Evolutionary conservation across 2,797 vertebrate genomes (phyloP).

Genomic region (Phrynocephalus forsythii): DNA sequence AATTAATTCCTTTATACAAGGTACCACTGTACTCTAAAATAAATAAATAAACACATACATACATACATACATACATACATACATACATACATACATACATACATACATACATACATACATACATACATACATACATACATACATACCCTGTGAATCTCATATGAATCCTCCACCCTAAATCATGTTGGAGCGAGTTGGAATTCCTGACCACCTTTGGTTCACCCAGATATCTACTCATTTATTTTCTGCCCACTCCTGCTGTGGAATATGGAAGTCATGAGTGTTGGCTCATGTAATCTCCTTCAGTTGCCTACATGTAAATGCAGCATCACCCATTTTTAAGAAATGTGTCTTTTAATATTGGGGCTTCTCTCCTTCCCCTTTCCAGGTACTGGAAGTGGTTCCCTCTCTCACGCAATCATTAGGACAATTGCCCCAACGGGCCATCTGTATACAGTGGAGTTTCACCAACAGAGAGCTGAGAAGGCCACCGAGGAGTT

Average conservation of each 20-base stretch:
- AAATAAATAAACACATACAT: no score
- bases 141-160: no score
- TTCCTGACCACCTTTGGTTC: not conserved
- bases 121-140: no score
- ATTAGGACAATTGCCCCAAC: constrained; percentile 93
- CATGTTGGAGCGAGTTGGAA: no score
- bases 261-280: no score
- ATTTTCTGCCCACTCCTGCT: not conserved
- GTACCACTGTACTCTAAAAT: no score
- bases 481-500: constrained; percentile 92
- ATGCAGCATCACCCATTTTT: not conserved
- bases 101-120: no score
- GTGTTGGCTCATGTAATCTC: no score
- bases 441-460: constrained; percentile 94
- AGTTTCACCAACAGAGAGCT: constrained; percentile 95
- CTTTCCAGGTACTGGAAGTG: constrained; percentile 91
- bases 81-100: no score
- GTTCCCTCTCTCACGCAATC: constrained; percentile 95
- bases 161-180: no score
- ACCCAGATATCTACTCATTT: not conserved
- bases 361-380: not conserved
- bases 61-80: no score
- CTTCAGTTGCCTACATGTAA: not conserved
- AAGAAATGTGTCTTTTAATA: constrained; percentile 1
- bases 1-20: no score